Evolutionary conservation across 2,113 vertebrate species (phyloP).

Genomic region (Pelusios castaneus): DNA sequence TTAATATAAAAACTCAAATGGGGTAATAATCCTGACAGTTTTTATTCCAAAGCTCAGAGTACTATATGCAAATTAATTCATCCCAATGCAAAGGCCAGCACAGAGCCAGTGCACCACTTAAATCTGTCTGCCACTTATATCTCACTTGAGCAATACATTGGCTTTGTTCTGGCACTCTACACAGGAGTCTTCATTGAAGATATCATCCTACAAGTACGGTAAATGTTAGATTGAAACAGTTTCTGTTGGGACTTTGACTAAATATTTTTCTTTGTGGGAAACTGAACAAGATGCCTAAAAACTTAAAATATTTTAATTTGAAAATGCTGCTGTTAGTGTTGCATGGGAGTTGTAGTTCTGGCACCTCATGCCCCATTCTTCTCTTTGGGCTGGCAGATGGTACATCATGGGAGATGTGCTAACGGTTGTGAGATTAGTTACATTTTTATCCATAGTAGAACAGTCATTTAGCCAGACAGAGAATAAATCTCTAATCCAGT

Average conservation of each 20-base stretch:
- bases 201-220: background rate
- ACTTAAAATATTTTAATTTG: background rate
- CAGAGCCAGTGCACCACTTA: background rate
- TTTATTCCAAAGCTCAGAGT: background rate
- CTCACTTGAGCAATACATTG: background rate
- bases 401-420: background rate
- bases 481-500: background rate
- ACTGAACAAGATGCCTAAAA: background rate
- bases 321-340: background rate
- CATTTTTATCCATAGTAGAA: background rate
- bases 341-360: background rate
- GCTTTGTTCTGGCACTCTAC: background rate
- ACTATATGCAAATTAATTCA: background rate
- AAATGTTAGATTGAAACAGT: background rate
- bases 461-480: background rate
- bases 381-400: background rate
- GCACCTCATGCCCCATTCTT: background rate
- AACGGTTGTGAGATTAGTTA: background rate
- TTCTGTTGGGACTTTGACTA: background rate
- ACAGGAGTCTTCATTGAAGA: background rate
- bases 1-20: background rate
- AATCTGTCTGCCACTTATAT: background rate
- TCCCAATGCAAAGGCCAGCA: background rate
- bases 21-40: background rate
- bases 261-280: background rate